Conservation (phyloP, 2,113 vertebrate species). For the Scolopax mira region DNA sequence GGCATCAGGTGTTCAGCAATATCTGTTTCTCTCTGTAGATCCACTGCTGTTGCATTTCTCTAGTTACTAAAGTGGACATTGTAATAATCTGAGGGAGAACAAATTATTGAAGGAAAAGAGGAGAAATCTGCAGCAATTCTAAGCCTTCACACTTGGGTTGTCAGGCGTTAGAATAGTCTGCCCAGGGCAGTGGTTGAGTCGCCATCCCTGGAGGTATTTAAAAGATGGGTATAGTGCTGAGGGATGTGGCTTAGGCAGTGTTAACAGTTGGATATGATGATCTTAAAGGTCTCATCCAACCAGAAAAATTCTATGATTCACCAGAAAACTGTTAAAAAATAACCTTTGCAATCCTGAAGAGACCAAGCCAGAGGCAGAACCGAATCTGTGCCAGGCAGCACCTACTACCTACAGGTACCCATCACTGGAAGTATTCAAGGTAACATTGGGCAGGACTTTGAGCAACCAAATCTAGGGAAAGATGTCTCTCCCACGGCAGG, state of each 20-base stretch:
- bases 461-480: background rate
- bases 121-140: background rate
- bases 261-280: background rate
- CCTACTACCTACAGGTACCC: background rate
- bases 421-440: background rate
- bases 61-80: background rate
- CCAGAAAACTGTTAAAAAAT: background rate
- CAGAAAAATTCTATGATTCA: background rate
- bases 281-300: background rate
- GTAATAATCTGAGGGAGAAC: background rate
- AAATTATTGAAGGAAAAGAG: background rate
- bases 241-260: background rate
- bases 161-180: background rate
- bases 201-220: background rate
- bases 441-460: background rate
- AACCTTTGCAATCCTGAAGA: background rate
- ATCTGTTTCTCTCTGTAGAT: background rate
- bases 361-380: background rate
- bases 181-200: background rate
- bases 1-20: background rate
- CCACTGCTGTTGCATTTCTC: rapidly evolving
- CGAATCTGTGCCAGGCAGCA: background rate
- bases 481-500: rapidly evolving
- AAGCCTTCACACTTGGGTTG: background rate
- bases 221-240: background rate